Evolutionary conservation across 2,797 vertebrate species (phyloP), one percentile per base, ranked within the genome.

Genomic region (Mormyrus proboscirostris): DNA sequence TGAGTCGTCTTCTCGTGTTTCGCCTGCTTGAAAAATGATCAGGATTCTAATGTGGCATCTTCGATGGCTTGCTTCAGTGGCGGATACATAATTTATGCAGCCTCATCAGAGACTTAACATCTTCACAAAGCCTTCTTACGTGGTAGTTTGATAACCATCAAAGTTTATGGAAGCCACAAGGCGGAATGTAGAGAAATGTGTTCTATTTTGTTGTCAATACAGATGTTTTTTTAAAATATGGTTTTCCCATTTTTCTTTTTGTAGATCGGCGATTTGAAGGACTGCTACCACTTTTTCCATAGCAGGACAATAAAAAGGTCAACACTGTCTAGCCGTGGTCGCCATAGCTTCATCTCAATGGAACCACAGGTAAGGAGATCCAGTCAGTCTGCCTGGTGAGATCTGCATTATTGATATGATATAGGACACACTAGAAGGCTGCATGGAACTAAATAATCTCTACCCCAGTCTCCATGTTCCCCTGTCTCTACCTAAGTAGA

Each of bases 261-360:
- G 38, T 95, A 99, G 99, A 99, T 99, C 29, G 99, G 99, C 33
- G 97, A 98, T 92, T 94, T 99, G 92, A 97, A 96, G 95, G 98
- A 99, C 95, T 99, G 99, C 94, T 99, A 99, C 95, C 99, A 99
- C 95, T 99, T 99, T 95, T 98, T 98, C 95, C 99, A 99, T 91
- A 99, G 98, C 94, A 97, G 98, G 94, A 99, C 98, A 92, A 98
- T 99, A 96, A 99, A 99, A 96, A 97, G 99, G 93, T 99, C 98
- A 69, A 96, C 98, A 92, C 94, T 99, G 88, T 97, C 97, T 89
- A 99, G 97, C 92, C 97, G 96, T 93, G 99, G 98, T 93, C 96
- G 95, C 88, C 99, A 99, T 95, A 99, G 96, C 96, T 99, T 99
- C 95, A 99, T 99, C 95, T 98, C 98, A 93, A 99, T 99, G 98